phyloP scores from a whole-genome alignment of 2,888 invertebrate genomes.

The Sinohyriopsis cumingii region DNA sequence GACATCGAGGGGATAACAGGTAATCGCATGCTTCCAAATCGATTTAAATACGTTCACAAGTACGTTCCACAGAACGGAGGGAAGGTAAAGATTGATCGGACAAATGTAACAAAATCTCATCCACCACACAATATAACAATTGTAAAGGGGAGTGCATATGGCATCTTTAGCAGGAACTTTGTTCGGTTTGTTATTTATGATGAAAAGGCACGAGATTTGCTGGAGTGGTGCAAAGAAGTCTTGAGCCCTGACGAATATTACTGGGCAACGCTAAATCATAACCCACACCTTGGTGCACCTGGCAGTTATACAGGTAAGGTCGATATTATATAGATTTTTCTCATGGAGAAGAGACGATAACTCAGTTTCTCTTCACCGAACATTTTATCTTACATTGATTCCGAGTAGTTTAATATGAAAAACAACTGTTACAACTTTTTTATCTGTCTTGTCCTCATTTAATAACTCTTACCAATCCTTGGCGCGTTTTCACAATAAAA shows the following conservation, averaged over 20 bases:
- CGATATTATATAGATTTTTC: too few relatives aligned
- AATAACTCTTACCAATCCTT: too few relatives aligned
- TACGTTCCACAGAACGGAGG: constrained; percentile 30
- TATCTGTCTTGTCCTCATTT: too few relatives aligned
- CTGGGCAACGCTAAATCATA: constrained; percentile 70
- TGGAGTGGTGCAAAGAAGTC: constrained; percentile 65
- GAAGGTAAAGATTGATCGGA: constrained; percentile 24
- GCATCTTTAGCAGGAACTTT: constrained; percentile 66
- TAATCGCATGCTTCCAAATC: constrained; percentile 32
- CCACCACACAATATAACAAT: constrained; percentile 46
- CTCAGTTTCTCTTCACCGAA: too few relatives aligned
- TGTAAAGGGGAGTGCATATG: constrained; percentile 70
- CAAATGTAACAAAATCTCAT: constrained; percentile 19
- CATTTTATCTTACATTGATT: too few relatives aligned
- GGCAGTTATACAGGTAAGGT: constrained; percentile 64
- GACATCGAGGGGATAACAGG: constrained; percentile 68
- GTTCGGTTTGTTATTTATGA: constrained; percentile 63
- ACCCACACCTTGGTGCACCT: constrained; percentile 59
- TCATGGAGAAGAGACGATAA: too few relatives aligned
- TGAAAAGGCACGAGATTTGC: constrained; percentile 52
- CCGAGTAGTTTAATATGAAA: too few relatives aligned
- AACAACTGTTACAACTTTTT: too few relatives aligned
- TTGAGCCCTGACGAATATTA: constrained; percentile 69
- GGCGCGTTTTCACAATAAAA: too few relatives aligned
- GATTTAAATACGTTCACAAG: constrained; percentile 29